phyloP scores from a whole-genome alignment of 2,888 invertebrate species.

The Mellilla xanthometata region DNA sequence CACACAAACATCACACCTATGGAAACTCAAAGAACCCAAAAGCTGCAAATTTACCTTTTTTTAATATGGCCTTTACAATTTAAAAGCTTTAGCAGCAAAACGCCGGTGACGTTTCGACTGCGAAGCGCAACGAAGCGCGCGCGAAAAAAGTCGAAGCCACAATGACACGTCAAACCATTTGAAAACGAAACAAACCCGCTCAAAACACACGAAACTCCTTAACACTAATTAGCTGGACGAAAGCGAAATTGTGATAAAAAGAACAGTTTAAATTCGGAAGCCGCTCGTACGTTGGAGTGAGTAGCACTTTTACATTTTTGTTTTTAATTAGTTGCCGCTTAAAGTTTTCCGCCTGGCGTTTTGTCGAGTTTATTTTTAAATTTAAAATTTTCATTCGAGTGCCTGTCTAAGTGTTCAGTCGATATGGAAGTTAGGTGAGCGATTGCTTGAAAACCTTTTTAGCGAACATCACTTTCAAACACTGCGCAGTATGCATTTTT shows the following conservation, averaged over 20 bases:
- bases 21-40: background rate
- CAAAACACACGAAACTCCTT: slow-evolving; percentile 59
- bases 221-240: slow-evolving; percentile 72
- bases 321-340: slow-evolving; percentile 75
- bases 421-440: too few relatives aligned
- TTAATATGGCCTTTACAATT: background rate
- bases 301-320: slow-evolving; percentile 54
- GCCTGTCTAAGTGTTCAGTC: too few relatives aligned
- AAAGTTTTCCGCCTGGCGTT: slow-evolving; percentile 62
- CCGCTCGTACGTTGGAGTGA: slow-evolving; percentile 58
- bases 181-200: slow-evolving; percentile 20
- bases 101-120: slow-evolving; percentile 7
- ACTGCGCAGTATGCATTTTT: too few relatives aligned
- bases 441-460: too few relatives aligned
- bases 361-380: slow-evolving; percentile 53
- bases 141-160: slow-evolving; percentile 4
- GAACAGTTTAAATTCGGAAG: slow-evolving; percentile 65
- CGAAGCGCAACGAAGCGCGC: background rate
- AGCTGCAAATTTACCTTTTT: background rate
- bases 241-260: slow-evolving; percentile 66
- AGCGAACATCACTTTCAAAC: too few relatives aligned
- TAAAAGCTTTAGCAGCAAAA: background rate
- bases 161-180: slow-evolving; percentile 19
- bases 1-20: background rate
- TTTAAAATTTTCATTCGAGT: slow-evolving; percentile 32